These are phyloP conservation scores for Diacarnus erythraeanus DNA, from an alignment of 37 sponge, comb jelly and placozoan genomes.

Conservation along the genomic window DNA sequence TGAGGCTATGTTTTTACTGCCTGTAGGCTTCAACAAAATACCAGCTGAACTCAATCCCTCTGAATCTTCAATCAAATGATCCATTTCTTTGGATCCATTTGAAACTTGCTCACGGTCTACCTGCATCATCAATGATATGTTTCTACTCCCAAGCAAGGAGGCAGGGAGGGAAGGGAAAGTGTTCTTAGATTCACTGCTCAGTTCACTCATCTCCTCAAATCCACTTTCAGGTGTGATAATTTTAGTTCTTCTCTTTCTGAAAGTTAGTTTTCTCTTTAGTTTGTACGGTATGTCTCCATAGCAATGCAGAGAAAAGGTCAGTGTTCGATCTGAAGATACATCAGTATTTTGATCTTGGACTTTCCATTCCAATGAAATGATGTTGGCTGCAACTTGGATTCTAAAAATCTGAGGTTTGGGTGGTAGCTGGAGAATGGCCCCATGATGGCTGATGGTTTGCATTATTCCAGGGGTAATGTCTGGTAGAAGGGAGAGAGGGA, in stretches of 20 bases:
- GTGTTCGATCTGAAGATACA: conserved; percentile 23
- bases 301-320: conserved; percentile 55
- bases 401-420: conserved; percentile 41
- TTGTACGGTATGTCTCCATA: conserved; percentile 51
- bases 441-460: conserved; percentile 54
- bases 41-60: background rate
- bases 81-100: background rate
- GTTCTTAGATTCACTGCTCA: conserved; percentile 21
- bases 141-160: conserved; percentile 21
- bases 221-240: conserved; percentile 70
- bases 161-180: conserved; percentile 37
- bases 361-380: conserved; percentile 56
- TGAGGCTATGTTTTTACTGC: background rate
- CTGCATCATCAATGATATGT: conserved; percentile 12
- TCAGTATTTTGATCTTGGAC: conserved; percentile 12
- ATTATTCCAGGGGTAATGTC: conserved; percentile 27
- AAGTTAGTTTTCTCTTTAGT: background rate
- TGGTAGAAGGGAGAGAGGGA: conserved; percentile 50
- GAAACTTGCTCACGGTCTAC: background rate
- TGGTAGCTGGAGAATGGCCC: conserved; percentile 67
- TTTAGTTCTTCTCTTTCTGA: conserved; percentile 7
- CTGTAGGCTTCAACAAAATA: conserved; percentile 15
- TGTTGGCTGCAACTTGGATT: conserved; percentile 16
- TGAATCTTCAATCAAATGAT: background rate
- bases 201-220: conserved; percentile 57